Percentiles rank a stretch among this genome's conserved stretches.
phyloP scores from a whole-genome alignment of 2,888 invertebrate species.

The Lycia hirtaria region DNA sequence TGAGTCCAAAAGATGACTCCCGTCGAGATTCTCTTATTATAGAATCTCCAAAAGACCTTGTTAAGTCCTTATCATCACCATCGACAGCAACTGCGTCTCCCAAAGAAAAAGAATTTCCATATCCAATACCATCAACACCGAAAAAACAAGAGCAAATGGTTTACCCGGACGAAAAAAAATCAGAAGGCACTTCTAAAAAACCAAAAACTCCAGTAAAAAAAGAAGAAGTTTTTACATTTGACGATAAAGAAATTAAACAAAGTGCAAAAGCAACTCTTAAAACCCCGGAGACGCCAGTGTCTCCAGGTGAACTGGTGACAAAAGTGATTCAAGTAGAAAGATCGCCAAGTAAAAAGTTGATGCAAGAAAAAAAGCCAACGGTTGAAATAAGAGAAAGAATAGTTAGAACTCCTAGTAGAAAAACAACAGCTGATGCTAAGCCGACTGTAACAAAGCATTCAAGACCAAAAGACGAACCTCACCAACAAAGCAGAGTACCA shows the following conservation, averaged over 20 bases:
- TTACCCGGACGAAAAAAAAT: conserved; percentile 65
- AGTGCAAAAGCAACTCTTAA: conserved; percentile 53
- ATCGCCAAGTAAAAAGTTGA: conserved; percentile 73
- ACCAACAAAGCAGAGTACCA: conserved; percentile 58
- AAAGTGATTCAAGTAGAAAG: conserved; percentile 79
- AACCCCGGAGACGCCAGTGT: conserved; percentile 52
- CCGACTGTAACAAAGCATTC: conserved; percentile 59
- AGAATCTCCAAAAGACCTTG: conserved; percentile 57
- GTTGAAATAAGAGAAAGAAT: conserved; percentile 77
- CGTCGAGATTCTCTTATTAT: conserved; percentile 68
- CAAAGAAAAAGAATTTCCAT: conserved; percentile 65
- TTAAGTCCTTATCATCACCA: conserved; percentile 62
- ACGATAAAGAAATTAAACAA: conserved; percentile 63
- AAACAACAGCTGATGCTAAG: conserved; percentile 61
- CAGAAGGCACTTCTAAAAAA: conserved; percentile 43
- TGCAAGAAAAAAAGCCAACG: conserved; percentile 68
- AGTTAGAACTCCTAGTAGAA: conserved; percentile 77
- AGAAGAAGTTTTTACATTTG: conserved; percentile 66
- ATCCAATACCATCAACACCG: conserved; percentile 64
- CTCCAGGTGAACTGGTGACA: conserved; percentile 71
- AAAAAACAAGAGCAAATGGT: conserved; percentile 71
- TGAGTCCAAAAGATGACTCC: conserved; percentile 73
- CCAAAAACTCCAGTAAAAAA: conserved; percentile 61
- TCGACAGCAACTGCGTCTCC: conserved; percentile 63
- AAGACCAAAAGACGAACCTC: conserved; percentile 63